Evolutionary conservation across 1,140 invertebrate species (phyloP), one percentile per base, ranked within the genome.

Genomic region (Tetragnatha versicolor): DNA sequence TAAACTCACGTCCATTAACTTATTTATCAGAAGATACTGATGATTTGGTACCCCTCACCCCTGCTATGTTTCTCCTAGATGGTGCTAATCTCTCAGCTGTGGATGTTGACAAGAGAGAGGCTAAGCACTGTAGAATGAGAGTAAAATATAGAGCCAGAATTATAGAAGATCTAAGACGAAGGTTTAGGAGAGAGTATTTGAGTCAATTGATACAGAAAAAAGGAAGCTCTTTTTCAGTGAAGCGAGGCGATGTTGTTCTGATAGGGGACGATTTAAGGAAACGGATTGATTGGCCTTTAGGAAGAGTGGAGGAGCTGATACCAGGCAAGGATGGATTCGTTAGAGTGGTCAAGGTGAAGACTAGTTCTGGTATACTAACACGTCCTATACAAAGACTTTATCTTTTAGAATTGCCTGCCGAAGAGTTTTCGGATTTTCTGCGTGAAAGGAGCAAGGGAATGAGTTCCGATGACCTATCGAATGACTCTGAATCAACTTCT

Each of bases 1-100:
- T 82, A 7, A 82, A 82, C 20, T 76, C 70, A 33, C 55, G 75
- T n/a, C 79, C 81, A 22, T 35, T 82, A n/a, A 79, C 69, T 12
- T 45, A 78, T 42, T 55, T 82, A 17, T 79, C 78, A 10, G 70
- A 70, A 39, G 68, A 82, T 51, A 14, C 39, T 17, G 31, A 60
- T 5, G 82, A 80, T 29, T 47, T 80, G 22, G 22, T 0, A 7
- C 47, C 66, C 12, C 33, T 72, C 22, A 75, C 72, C 0, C 72
- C 72, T 4, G 55, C 58, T 17, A 63, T 49, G 39, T 75, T 75
- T 61, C 20, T 75, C 2, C 6, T 61, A 5, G 72, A 58, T 3
- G 60, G 29, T 6, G n/a, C 33, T 7, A 49, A 70, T 14, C 20
- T 14, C 0, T 10, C n/a, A 37, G 49, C 39, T 7, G 9, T 35